A percentile compares a stretch with the other conserved stretches of the same genome.
phyloP scores from a whole-genome alignment of 1,140 invertebrate species.

The Batillaria attramentaria region DNA sequence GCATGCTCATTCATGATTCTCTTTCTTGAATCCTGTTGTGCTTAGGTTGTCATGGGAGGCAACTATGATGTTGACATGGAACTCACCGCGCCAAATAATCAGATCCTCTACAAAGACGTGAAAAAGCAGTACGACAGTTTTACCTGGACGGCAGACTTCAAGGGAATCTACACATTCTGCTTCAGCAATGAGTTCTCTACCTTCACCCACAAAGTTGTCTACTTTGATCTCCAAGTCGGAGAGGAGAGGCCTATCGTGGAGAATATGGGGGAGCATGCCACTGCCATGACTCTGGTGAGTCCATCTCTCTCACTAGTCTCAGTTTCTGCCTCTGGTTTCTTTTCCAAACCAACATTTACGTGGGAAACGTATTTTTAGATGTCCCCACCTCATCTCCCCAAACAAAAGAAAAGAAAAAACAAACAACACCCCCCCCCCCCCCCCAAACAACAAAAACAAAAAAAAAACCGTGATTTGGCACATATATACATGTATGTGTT shows the following conservation, averaged over 20 bases:
- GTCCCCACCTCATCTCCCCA: too few species aligned
- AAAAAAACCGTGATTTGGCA: neutral
- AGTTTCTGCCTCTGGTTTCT: too few species aligned
- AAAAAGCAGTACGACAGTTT: slow-evolving; percentile 96
- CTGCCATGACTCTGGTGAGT: slow-evolving; percentile 93
- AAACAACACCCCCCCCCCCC: neutral
- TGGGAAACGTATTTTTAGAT: too few species aligned
- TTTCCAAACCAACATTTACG: too few species aligned
- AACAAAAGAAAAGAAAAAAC: neutral
- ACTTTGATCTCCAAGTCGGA: slow-evolving; percentile 98
- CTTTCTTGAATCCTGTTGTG: neutral
- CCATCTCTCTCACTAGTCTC: neutral
- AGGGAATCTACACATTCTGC: slow-evolving; percentile 89
- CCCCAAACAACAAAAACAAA: neutral
- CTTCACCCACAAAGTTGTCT: slow-evolving; percentile 99
- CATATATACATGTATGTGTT: neutral
- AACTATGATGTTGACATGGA: slow-evolving; percentile 98
- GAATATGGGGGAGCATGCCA: slow-evolving; percentile 89
- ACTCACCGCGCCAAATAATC: slow-evolving; percentile 89
- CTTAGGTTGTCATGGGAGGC: slow-evolving; percentile 97
- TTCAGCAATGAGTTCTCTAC: slow-evolving; percentile 99
- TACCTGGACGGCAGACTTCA: slow-evolving; percentile 83
- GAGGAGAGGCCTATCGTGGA: slow-evolving; percentile 87
- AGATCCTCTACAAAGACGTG: slow-evolving; percentile 89
- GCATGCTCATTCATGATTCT: too few species aligned